These are phyloP conservation scores for Drosophila kokeensis DNA, from an alignment of 2,888 invertebrate genomes.

Conservation along the genomic window DNA sequence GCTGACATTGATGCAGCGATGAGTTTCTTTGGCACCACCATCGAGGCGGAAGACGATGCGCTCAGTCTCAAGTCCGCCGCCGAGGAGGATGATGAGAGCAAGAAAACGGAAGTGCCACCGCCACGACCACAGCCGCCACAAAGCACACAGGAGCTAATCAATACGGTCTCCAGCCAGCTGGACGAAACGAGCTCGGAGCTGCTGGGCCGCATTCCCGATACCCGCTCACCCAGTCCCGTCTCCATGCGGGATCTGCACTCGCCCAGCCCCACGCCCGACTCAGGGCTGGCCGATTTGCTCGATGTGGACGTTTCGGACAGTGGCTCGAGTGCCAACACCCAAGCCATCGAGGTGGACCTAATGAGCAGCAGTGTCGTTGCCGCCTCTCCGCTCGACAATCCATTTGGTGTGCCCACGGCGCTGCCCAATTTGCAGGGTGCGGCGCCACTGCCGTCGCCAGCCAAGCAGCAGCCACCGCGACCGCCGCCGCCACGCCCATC, in stretches of 20 bases:
- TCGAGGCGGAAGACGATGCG: conserved; percentile 84
- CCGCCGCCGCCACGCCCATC: conserved; percentile 85
- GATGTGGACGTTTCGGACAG: conserved; percentile 89
- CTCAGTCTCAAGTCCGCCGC: conserved; percentile 80
- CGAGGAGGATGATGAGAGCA: conserved; percentile 78
- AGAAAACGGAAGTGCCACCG: conserved; percentile 83
- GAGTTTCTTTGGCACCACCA: conserved; percentile 85
- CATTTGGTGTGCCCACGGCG: conserved; percentile 84
- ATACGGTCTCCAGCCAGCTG: conserved; percentile 94
- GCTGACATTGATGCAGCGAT: conserved; percentile 83
- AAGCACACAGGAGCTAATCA: conserved; percentile 92
- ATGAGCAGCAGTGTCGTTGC: conserved; percentile 62
- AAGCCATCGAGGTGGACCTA: conserved; percentile 78
- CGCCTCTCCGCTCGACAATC: conserved; percentile 77
- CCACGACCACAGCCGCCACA: conserved; percentile 88
- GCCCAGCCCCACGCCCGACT: conserved; percentile 92
- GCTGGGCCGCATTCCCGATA: conserved; percentile 92
- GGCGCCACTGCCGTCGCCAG: conserved; percentile 86
- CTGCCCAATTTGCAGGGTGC: conserved; percentile 85
- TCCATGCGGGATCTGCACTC: conserved; percentile 93
- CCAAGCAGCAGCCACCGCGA: conserved; percentile 85
- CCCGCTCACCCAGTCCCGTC: conserved; percentile 94
- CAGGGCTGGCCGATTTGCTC: conserved; percentile 88
- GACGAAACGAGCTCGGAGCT: conserved; percentile 94
- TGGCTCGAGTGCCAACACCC: conserved; percentile 77